Base-by-base conservation (phyloP, 2,113 vertebrate species). In the Sisor rabdophorus region DNA sequence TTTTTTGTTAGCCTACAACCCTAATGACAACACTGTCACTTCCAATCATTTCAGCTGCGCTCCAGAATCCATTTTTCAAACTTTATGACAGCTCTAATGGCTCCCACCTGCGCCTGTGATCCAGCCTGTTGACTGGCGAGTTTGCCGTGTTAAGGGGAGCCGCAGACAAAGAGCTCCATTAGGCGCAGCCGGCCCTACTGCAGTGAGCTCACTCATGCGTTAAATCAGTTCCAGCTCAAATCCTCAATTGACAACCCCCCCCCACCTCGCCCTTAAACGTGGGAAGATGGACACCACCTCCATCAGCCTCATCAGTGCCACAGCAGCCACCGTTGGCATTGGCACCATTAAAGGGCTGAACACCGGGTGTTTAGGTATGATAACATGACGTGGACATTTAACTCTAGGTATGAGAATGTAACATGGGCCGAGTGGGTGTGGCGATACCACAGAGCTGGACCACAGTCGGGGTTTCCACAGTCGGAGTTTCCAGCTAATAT, bases 61-160 rank as follows among this genome's bases (percentile, higher is more conserved):
- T 94, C 93, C 85, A 87, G 91, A 90, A 93, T 93, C 92, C 94
- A 98, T 98, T 98, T 98, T 92, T 98, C 96, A 97, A 97, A 95
- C 93, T 94, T 96, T 97, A 94, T 96, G 96, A 98, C 96, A 98
- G 93, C 90, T 90, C 91, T 97, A 98, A 98, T 97, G 88, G 94
- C 86, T 97, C 88, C 95, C 96, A 98, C 95, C 95, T 97, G 96
- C 92, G 93, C 82, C 88, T 91, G 84, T 75, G 81, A 88, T 91
- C 91, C 88, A 83, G 89, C 93, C 91, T 94, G 92, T 92, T 93
- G 93, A 93, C 91, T 92, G 91, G 93, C 94, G 93, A 87, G 80
- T 92, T 93, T 92, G 92, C 92, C 93, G 93, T 88, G 91, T 84
- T 91, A 91, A 85, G 92, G 94, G 93, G 93, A 92, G 93, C 91